Evolutionary conservation across 2,888 invertebrate species (phyloP).

Genomic region (Parthenolecanium corni): DNA sequence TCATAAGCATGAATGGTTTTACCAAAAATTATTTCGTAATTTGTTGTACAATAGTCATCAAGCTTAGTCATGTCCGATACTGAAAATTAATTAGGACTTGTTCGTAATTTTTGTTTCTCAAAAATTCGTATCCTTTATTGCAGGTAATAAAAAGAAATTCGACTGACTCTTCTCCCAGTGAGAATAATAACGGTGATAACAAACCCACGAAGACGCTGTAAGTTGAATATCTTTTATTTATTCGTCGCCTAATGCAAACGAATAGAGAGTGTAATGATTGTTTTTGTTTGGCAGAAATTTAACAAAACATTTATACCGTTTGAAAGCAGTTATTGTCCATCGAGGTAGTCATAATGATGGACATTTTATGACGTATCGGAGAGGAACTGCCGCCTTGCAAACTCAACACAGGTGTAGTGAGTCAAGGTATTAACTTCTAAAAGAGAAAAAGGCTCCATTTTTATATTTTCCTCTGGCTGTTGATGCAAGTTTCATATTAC

Average conservation of each 20-base stretch:
- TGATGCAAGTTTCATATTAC: constrained; percentile 10
- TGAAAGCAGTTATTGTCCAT: constrained; percentile 80
- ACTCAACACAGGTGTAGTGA: constrained; percentile 35
- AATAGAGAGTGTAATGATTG: neutral
- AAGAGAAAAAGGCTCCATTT: neutral
- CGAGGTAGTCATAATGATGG: constrained; percentile 80
- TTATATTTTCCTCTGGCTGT: constrained; percentile 9
- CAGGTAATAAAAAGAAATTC: neutral
- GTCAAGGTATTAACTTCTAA: constrained; percentile 30
- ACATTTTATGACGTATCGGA: constrained; percentile 87
- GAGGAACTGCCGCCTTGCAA: constrained; percentile 44
- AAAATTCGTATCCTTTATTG: too few relatives aligned
- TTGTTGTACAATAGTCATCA: neutral
- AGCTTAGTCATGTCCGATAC: too few relatives aligned
- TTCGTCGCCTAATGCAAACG: too few relatives aligned
- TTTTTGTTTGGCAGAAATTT: constrained; percentile 1
- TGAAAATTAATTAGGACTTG: too few relatives aligned
- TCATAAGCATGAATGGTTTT: too few relatives aligned
- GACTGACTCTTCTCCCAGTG: neutral
- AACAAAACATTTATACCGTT: constrained; percentile 52
- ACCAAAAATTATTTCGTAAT: neutral
- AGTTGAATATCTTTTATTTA: too few relatives aligned
- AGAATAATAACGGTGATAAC: neutral
- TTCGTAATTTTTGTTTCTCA: too few relatives aligned
- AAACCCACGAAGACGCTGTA: neutral